Evolutionary conservation across 2,888 invertebrate species (phyloP).

Genomic region (Drosophila falleni): DNA sequence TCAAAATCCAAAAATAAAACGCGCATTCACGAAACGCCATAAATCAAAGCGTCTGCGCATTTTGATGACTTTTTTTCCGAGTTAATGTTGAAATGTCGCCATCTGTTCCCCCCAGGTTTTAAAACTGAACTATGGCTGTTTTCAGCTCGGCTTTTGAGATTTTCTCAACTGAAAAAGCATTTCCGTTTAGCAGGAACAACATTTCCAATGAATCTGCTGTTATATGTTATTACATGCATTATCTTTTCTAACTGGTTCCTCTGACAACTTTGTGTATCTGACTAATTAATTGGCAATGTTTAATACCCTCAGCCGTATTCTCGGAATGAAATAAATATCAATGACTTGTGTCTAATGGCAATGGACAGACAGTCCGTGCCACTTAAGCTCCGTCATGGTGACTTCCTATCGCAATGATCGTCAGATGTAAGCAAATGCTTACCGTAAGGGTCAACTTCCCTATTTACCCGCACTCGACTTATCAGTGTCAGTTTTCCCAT

Average conservation of each 20-base stretch:
- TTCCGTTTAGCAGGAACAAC: constrained; percentile 66
- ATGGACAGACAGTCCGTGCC: constrained; percentile 11
- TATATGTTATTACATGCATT: constrained; percentile 1
- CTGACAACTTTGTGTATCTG: constrained; percentile 40
- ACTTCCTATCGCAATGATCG: constrained; percentile 46
- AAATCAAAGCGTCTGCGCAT: constrained; percentile 56
- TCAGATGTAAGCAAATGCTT: constrained; percentile 33
- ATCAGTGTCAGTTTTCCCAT: constrained; percentile 33
- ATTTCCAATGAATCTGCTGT: constrained; percentile 48
- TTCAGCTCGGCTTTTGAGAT: background rate
- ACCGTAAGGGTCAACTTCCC: constrained; percentile 60
- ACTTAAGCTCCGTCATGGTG: constrained; percentile 58
- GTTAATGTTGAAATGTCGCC: constrained; percentile 11
- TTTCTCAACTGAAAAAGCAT: constrained; percentile 58
- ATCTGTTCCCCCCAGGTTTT: constrained; percentile 5
- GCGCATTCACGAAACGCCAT: constrained; percentile 46
- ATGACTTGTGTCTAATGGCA: constrained; percentile 15
- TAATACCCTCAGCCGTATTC: constrained; percentile 26
- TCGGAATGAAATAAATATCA: constrained; percentile 33
- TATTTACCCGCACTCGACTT: constrained; percentile 42
- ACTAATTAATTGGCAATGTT: constrained; percentile 50
- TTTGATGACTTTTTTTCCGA: constrained; percentile 25
- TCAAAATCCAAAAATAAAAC: constrained; percentile 60
- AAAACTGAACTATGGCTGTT: constrained; percentile 42
- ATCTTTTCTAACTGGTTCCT: constrained; percentile 49